Conservation (phyloP, 2,113 vertebrate genomes). For the Dromiciops gliroides region DNA sequence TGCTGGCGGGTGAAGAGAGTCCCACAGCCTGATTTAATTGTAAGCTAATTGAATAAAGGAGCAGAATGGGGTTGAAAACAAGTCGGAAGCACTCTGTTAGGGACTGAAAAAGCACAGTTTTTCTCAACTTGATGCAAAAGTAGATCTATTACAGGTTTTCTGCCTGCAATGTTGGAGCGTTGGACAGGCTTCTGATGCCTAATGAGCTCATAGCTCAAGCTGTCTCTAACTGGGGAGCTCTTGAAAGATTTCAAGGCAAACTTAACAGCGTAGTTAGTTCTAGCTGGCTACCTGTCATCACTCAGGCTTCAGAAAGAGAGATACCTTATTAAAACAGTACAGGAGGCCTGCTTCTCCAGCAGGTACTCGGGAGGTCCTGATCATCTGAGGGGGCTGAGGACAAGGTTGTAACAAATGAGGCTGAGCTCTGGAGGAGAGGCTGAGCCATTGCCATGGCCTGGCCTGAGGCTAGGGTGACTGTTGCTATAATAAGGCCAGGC, state of each 20-base stretch:
- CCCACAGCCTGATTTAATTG: slow-evolving; percentile 50
- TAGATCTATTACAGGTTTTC: slow-evolving; percentile 32
- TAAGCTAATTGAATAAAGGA: slow-evolving; percentile 11
- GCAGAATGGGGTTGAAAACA: not conserved
- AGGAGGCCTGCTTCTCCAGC: not conserved
- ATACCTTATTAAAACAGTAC: slow-evolving; percentile 46
- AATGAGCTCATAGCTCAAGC: slow-evolving; percentile 61
- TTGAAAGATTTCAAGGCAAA: slow-evolving; percentile 41
- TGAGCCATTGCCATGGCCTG: not conserved
- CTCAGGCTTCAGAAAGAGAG: slow-evolving; percentile 16
- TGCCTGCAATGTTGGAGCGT: not conserved
- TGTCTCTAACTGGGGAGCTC: slow-evolving; percentile 42
- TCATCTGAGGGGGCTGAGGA: not conserved
- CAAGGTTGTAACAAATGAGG: not conserved
- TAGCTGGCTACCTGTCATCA: slow-evolving; percentile 32
- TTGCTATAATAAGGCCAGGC: not conserved
- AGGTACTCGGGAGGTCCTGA: not conserved
- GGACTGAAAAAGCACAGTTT: not conserved
- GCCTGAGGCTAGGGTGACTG: not conserved
- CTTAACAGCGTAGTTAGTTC: slow-evolving; percentile 54
- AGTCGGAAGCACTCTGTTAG: not conserved
- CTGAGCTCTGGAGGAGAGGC: not conserved
- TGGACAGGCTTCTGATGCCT: slow-evolving; percentile 36
- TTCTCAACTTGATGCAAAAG: slow-evolving; percentile 2
- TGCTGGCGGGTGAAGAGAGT: not conserved